A percentile compares a stretch with the other conserved stretches of the same genome.
Conservation (phyloP, 2,888 invertebrate genomes). For the Morpho deidamia region DNA sequence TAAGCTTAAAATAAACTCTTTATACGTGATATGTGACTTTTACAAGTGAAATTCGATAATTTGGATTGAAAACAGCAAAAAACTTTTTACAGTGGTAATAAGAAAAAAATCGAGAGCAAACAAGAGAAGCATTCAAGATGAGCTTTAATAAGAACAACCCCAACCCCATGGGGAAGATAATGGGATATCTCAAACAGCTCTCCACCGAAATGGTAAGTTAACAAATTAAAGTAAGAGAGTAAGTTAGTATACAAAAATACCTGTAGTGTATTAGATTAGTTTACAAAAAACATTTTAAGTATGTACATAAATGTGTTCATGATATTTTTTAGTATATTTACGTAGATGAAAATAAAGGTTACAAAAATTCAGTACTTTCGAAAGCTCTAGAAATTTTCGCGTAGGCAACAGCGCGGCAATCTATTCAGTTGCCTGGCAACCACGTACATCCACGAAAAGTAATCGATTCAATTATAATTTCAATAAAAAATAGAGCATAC, state of each 20-base stretch:
- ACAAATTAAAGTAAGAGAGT: too few relatives aligned
- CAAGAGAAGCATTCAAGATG: slow-evolving; percentile 52
- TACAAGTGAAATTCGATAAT: slow-evolving; percentile 50
- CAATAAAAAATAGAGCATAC: too few relatives aligned
- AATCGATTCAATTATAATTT: background rate
- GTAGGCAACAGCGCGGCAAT: slow-evolving; percentile 23
- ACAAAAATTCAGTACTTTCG: slow-evolving; percentile 22
- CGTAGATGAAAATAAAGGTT: too few relatives aligned
- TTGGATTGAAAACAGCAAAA: slow-evolving; percentile 57
- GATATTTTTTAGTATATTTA: too few relatives aligned
- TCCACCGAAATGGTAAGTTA: slow-evolving; percentile 72
- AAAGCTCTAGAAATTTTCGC: slow-evolving; percentile 42
- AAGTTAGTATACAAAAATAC: too few relatives aligned
- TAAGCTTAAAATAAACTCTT: slow-evolving; percentile 17
- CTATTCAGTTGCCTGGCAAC: slow-evolving; percentile 53
- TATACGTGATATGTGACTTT: slow-evolving; percentile 50
- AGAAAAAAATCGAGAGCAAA: slow-evolving; percentile 53
- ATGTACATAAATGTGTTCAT: too few relatives aligned
- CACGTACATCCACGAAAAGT: slow-evolving; percentile 2
- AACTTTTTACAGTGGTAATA: slow-evolving; percentile 48
- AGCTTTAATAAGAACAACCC: slow-evolving; percentile 75
- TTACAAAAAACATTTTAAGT: too few relatives aligned
- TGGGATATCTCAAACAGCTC: slow-evolving; percentile 71
- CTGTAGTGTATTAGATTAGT: too few relatives aligned
- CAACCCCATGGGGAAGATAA: slow-evolving; percentile 71